A percentile compares a stretch with the other conserved stretches of the same genome.
phyloP scores from a whole-genome alignment of 2,797 vertebrate species.

The Typhlichthys subterraneus region DNA sequence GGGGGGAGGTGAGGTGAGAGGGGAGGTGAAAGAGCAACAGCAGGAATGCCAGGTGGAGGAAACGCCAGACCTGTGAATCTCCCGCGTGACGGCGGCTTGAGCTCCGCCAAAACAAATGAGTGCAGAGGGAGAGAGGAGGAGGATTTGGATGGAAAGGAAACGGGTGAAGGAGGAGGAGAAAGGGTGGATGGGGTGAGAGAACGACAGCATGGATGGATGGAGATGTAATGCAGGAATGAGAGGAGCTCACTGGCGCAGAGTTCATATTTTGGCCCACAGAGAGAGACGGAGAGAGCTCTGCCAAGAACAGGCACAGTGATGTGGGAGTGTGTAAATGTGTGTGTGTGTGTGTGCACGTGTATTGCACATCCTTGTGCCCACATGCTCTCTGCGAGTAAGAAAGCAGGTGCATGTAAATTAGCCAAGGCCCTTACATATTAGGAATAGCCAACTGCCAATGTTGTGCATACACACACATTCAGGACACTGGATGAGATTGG shows the following conservation, averaged over 20 bases:
- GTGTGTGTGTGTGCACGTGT: constrained; percentile 5
- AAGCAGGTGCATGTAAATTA: constrained; percentile 33
- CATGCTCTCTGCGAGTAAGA: constrained; percentile 11
- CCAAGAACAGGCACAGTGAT: constrained; percentile 35
- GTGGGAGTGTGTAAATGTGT: constrained; percentile 13
- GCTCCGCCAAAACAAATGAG: constrained; percentile 63
- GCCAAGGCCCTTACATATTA: constrained; percentile 19
- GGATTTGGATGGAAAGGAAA: constrained; percentile 12
- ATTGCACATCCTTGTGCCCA: background rate
- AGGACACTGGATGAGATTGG: constrained; percentile 1
- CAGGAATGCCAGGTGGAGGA: constrained; percentile 47
- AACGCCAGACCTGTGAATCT: constrained; percentile 41
- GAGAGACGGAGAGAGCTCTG: constrained; percentile 39
- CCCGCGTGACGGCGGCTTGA: constrained; percentile 46
- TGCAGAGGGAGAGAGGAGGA: constrained; percentile 33
- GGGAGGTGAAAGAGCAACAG: constrained; percentile 32
- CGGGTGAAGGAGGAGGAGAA: background rate
- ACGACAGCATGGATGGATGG: constrained; percentile 51
- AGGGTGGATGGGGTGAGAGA: constrained; percentile 39
- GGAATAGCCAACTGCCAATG: constrained; percentile 5
- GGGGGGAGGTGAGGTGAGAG: constrained; percentile 17
- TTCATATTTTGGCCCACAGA: constrained; percentile 40
- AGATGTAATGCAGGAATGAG: constrained; percentile 56
- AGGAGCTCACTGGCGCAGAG: constrained; percentile 52
- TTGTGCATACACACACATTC: background rate